Evolutionary conservation across 92 coral and sea anemone genomes (phyloP).

Genomic region (Umimayanthus chanpuru): DNA sequence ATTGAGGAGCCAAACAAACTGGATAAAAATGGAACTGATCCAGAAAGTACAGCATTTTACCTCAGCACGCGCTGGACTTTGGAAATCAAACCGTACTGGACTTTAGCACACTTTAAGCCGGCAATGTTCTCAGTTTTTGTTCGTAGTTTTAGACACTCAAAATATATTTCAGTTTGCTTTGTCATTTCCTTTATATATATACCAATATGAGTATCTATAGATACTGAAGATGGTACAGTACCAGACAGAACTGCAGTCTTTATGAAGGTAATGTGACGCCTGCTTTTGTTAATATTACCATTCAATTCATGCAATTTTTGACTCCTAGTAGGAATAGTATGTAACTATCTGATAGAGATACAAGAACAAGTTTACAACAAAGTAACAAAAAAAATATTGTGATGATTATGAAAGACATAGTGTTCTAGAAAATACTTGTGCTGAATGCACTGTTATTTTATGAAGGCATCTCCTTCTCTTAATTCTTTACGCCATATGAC

Average conservation of each 20-base stretch:
- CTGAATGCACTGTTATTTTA: background rate
- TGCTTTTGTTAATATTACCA: too few species aligned
- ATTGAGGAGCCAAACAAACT: background rate
- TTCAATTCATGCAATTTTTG: background rate
- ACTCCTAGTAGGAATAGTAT: background rate
- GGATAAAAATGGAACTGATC: constrained; percentile 6
- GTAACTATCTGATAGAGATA: background rate
- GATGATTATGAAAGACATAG: background rate
- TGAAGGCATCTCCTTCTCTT: background rate
- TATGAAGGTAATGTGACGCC: background rate
- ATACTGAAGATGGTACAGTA: background rate
- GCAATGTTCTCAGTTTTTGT: background rate
- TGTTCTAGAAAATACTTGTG: background rate
- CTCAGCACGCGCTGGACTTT: background rate
- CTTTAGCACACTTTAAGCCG: background rate
- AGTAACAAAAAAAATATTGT: background rate
- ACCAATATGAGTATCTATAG: background rate
- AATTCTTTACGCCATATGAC: too few species aligned
- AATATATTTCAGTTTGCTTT: background rate
- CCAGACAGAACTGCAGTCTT: background rate
- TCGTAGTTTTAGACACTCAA: too few species aligned
- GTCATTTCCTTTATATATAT: background rate
- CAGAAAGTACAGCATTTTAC: background rate
- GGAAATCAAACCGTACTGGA: background rate
- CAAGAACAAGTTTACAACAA: background rate